phyloP scores from a whole-genome alignment of 2,113 vertebrate genomes.

The Solenodon paradoxus region DNA sequence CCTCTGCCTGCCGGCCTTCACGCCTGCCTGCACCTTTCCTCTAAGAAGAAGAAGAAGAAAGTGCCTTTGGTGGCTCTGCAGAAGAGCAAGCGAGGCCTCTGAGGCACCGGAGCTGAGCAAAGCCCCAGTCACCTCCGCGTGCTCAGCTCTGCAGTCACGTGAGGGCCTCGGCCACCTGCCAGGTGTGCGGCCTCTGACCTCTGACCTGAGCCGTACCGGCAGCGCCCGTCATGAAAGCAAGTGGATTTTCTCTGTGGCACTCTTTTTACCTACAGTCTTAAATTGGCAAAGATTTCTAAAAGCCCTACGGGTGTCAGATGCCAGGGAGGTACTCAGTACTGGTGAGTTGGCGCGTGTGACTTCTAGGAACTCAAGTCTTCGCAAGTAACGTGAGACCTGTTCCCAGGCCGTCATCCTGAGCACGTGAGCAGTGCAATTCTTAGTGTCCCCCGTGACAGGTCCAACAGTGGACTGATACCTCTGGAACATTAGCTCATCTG shows the following conservation, averaged over 20 bases:
- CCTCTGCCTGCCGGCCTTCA: no score
- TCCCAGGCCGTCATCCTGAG: background rate
- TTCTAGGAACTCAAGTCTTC: conserved; percentile 11
- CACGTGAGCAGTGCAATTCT: background rate
- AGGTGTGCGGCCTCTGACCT: background rate
- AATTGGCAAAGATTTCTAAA: background rate
- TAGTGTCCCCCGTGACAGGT: background rate
- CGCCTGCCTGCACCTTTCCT: no score
- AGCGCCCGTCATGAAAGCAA: background rate
- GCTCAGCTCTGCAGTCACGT: background rate
- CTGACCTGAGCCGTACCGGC: background rate
- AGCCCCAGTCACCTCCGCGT: no score
- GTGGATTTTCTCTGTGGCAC: background rate
- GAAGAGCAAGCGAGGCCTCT: no score
- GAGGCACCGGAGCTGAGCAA: no score
- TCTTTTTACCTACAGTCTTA: background rate
- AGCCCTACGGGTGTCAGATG: no score
- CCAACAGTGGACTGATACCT: background rate
- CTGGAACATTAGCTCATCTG: background rate
- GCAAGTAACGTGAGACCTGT: background rate
- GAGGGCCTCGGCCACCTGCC: background rate
- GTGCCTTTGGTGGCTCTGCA: no score
- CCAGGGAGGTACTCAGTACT: background rate
- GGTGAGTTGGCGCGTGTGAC: background rate
- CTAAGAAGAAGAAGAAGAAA: no score